Percentiles rank a stretch among this genome's conserved stretches.
Evolutionary conservation across 2,888 invertebrate species (phyloP).

Genomic region (Clistopyga incitator): DNA sequence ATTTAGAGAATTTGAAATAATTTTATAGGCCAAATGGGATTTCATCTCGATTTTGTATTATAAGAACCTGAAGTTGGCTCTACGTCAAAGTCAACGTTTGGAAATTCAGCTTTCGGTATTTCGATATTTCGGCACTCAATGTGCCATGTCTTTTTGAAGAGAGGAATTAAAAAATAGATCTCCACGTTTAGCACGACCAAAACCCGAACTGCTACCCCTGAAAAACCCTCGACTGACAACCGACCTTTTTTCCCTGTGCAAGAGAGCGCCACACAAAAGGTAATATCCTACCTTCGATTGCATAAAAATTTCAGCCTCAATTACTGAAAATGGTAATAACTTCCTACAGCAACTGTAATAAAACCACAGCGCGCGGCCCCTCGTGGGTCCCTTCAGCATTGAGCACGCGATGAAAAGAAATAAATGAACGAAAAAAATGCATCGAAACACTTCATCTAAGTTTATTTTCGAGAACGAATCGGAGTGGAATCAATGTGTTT

Average conservation of each 20-base stretch:
- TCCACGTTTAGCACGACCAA: too few species aligned
- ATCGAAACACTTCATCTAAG: conserved; percentile 22
- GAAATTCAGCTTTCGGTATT: too few species aligned
- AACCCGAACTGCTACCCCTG: background rate
- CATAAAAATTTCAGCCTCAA: conserved; percentile 4
- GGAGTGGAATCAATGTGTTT: conserved; percentile 32
- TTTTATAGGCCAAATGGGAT: too few species aligned
- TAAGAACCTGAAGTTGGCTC: too few species aligned
- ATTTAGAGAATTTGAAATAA: too few species aligned
- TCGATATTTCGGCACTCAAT: too few species aligned
- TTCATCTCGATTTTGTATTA: too few species aligned
- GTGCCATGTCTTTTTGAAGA: too few species aligned
- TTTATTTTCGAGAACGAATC: conserved; percentile 28
- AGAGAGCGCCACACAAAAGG: background rate
- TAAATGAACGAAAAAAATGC: background rate
- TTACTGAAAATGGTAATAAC: background rate
- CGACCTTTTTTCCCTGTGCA: background rate
- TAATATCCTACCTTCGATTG: background rate
- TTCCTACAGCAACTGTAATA: background rate
- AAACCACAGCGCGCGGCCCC: background rate
- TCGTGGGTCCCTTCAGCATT: background rate
- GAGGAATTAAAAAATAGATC: background rate
- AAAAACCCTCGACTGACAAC: background rate
- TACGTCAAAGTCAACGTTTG: too few species aligned
- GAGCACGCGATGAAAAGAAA: conserved; percentile 3